Percentiles rank a stretch among this genome's conserved stretches.
Evolutionary conservation across 1,140 invertebrate species (phyloP).

Genomic region (Pogonognathellus flavescens): DNA sequence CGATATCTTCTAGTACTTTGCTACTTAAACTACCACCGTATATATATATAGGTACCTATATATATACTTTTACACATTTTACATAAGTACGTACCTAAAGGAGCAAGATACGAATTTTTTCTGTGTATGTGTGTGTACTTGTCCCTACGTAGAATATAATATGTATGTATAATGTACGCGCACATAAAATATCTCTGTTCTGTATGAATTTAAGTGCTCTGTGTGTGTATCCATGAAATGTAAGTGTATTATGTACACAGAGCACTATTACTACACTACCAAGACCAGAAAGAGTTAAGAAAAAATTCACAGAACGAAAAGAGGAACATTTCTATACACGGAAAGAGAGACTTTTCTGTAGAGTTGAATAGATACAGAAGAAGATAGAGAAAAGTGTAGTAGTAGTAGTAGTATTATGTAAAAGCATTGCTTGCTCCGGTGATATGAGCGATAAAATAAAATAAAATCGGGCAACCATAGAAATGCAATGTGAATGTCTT

Average conservation of each 20-base stretch:
- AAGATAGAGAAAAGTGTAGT: neutral
- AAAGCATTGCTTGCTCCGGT: neutral
- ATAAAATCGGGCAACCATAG: conserved; percentile 33
- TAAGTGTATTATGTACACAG: neutral
- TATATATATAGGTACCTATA: neutral
- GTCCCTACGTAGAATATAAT: too few species aligned
- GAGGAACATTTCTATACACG: too few species aligned
- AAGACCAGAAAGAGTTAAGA: neutral
- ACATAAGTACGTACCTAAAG: too few species aligned
- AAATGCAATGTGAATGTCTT: conserved; percentile 39
- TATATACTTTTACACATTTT: too few species aligned
- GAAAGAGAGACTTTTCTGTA: too few species aligned
- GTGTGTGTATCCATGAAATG: neutral
- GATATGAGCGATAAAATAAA: conserved; percentile 50
- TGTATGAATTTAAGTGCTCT: conserved; percentile 22
- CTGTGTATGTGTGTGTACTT: neutral
- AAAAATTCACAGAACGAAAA: too few species aligned
- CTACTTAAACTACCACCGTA: neutral
- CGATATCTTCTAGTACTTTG: neutral
- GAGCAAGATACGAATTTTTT: neutral
- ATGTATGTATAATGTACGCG: conserved; percentile 7
- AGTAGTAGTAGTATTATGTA: neutral
- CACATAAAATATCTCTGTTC: conserved; percentile 23
- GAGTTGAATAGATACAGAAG: neutral
- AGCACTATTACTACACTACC: neutral